Base-by-base conservation (phyloP, 37 sponge, comb jelly and placozoan species). In the Corticium candelabrum region DNA sequence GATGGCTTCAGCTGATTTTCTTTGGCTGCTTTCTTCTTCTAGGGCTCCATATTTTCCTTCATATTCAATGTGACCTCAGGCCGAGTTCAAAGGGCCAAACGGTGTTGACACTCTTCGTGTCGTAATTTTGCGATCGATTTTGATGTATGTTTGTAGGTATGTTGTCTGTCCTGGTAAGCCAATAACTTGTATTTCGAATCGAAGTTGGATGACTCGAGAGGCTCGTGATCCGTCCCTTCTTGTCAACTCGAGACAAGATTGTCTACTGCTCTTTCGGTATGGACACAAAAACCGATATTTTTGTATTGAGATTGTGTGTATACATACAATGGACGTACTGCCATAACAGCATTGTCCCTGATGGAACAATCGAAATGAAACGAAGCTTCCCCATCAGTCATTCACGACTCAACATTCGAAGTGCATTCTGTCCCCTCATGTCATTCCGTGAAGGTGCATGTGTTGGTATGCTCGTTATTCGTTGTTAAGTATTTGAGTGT, bases 401-500 rank as follows among this genome's bases (percentile, higher is more conserved):
- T 29, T 37, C 37, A 33, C 39, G 74, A 1, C 75, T 87, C 27
- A 67, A 77, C 31, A 80, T 93, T 41, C 62, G 77, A 34, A 93
- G 94, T 78, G 86, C 89, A 30, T 93, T 93, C 84, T 93, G 94
- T 38, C 94, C 94, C 4, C 82, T 93, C 50, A 93, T 93, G 94
- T 90, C 90, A 41, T 93, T 93, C 78, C 57, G 90, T 7, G 82
- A 89, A 81, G 92, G 84, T 33, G 84, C 84, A 11, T 83, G 84
- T 69, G 84, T 83, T n/a, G 84, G 84, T 83, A 50, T 33, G 84
- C 27, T 34, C 3, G 21, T 30, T 4, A 29, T 5, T 30, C 73
- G 29, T 34, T 32, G 7, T 34, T 32, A 7, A 4, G 33, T 70
- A 5, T 34, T 4, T 29, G 7, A 7, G 5, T 4, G 73, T 32